Evolutionary conservation across 2,797 vertebrate genomes (phyloP), one percentile per base, ranked within the genome.

Genomic region (Takifugu ocellatus): DNA sequence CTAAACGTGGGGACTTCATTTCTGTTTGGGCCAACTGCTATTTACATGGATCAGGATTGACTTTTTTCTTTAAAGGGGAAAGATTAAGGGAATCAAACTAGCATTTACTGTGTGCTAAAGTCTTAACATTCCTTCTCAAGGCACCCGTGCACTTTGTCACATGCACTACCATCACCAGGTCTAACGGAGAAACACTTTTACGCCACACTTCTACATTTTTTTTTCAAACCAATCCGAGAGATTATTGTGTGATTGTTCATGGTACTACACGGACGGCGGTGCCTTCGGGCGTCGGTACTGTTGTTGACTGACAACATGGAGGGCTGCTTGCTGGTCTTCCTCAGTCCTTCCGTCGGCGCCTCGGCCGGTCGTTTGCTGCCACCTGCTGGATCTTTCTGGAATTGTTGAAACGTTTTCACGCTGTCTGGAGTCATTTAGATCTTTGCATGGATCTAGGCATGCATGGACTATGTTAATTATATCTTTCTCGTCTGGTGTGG

Each of bases 121-220:
- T 68, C 54, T 63, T 76, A 54, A 44, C 62, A 54, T 66, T 60
- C 51, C 51, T 59, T 74, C 48, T 68, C 25, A 58, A 67, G 69
- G 77, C 81, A 84, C 80, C 80, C 79, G 48, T 71, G 83, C 81
- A 90, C 84, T 87, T 88, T 83, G 58, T 78, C 75, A 71, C 62
- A 65, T 68, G 59, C 62, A 72, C 33, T 56, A 61, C 54, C 44
- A 51, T 69, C 56, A 60, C 63, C 27, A 8, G 62, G 50, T 63
- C 49, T 36, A 47, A 74, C 63, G 50, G 65, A 57, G 54, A 66
- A 61, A 50, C 16, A 33, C 27, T 36, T 57, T 45, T 25, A 39
- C 51, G 49, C 25, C 24, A 54, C 61, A 70, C 62, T 65, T 66
- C 43, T 48, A 15, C 27, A 43, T 31, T 63, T 9, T 45, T 27